Evolutionary conservation across 2,113 vertebrate species (phyloP), one percentile per base, ranked within the genome.

Genomic region (Atherinomorus stipes): DNA sequence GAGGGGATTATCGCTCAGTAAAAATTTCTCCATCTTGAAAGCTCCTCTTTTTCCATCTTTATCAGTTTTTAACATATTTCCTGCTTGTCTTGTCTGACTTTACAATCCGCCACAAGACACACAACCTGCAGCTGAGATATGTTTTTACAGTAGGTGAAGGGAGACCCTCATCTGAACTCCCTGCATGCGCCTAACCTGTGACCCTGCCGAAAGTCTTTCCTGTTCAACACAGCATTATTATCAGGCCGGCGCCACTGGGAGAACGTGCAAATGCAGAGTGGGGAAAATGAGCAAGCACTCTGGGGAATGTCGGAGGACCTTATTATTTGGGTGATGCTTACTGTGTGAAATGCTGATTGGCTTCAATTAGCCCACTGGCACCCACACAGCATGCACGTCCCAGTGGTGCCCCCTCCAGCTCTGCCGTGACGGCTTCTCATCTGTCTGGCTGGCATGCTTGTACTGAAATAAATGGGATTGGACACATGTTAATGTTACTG

Each of bases 331-430:
- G 49, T 68, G 60, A 69, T 38, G 49, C 61, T 67, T 42, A 37
- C 49, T 74, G 78, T 53, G 80, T 83, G 76, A 86, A 88, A 89
- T 83, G 80, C 71, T 13, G 26, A 88, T 89, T 91, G 78, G 54
- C 85, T 81, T 78, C 74, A 91, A 86, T 91, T 91, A 89, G 78
- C 78, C 58, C 25, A 10, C 59, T 78, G 76, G 84, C 54, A 79
- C 79, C 82, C 65, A 76, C 44, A 64, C 76, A 76, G 74, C 84
- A 76, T 44, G 78, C 71, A 73, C 57, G 62, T 82, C 85, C 85
- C 81, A n/a, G 15, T 3, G 53, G 85, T 60, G 45, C 70, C 58
- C 42, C 68, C 66, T 76, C 53, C 47, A 80, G 78, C 72, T 75
- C 21, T 23, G 34, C 73, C 64, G 28, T 67, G 64, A 71, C n/a